A percentile compares a stretch with the other conserved stretches of the same genome.
Conservation (phyloP, 92 coral and sea anemone species). For the Anthopleura xanthogrammica region DNA sequence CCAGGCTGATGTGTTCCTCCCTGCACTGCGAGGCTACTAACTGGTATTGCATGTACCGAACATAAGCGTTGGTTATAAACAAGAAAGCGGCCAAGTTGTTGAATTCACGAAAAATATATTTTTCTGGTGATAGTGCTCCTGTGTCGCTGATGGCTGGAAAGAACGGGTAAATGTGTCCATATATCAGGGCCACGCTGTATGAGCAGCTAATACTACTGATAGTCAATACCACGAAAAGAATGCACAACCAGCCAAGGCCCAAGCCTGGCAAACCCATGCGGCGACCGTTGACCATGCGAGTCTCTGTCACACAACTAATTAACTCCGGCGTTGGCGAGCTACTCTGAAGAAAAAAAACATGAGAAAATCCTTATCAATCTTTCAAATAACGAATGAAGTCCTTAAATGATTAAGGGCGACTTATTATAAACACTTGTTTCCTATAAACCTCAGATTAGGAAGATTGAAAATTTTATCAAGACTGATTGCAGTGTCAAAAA, state of each 20-base stretch:
- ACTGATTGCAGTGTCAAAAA: too few relatives aligned
- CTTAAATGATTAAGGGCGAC: too few relatives aligned
- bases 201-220: constrained; percentile 57
- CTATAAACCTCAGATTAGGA: too few relatives aligned
- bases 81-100: constrained; percentile 69
- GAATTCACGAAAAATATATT: constrained; percentile 73
- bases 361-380: too few relatives aligned
- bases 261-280: constrained; percentile 25
- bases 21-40: constrained; percentile 71
- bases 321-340: too few relatives aligned
- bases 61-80: constrained; percentile 67
- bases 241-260: constrained; percentile 80
- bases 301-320: not conserved
- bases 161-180: constrained; percentile 76
- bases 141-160: constrained; percentile 85
- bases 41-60: constrained; percentile 78
- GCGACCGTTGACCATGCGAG: too few relatives aligned
- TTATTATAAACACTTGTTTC: too few relatives aligned
- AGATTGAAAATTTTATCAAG: too few relatives aligned
- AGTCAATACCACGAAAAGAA: constrained; percentile 53
- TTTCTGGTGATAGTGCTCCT: constrained; percentile 75
- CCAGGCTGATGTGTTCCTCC: constrained; percentile 53
- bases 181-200: constrained; percentile 60
- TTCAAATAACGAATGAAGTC: too few relatives aligned
- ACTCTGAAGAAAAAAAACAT: too few relatives aligned